Evolutionary conservation across 2,113 vertebrate species (phyloP).

Genomic region (Eubucco bourcierii): DNA sequence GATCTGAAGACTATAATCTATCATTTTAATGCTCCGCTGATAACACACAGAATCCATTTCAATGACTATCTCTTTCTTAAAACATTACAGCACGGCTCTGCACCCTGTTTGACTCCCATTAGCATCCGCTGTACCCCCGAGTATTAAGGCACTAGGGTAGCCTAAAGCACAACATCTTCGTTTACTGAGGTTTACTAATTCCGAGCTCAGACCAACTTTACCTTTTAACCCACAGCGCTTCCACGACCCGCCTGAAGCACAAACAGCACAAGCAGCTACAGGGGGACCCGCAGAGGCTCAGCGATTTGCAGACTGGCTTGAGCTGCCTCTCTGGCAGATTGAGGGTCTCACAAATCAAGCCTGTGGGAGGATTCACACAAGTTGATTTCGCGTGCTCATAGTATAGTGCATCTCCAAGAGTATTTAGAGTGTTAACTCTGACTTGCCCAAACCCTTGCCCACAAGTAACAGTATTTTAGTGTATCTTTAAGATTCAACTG

Average conservation of each 20-base stretch:
- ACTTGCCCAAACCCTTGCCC: neutral
- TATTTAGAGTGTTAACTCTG: neutral
- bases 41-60: slow-evolving; percentile 18
- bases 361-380: neutral
- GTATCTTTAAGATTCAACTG: neutral
- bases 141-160: neutral
- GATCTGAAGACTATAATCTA: slow-evolving; percentile 54
- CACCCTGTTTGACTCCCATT: neutral
- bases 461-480: neutral
- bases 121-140: neutral
- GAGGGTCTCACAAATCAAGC: slow-evolving; percentile 41
- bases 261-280: slow-evolving; percentile 5
- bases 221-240: neutral
- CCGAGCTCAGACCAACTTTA: neutral
- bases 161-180: neutral
- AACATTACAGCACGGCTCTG: neutral
- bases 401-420: neutral
- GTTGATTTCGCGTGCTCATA: neutral
- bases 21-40: slow-evolving; percentile 49
- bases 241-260: neutral
- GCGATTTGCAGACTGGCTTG: neutral
- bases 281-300: slow-evolving; percentile 51
- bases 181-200: neutral
- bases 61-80: neutral
- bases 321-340: neutral